phyloP scores from a whole-genome alignment of 2,113 vertebrate species.

The Narcine bancroftii region DNA sequence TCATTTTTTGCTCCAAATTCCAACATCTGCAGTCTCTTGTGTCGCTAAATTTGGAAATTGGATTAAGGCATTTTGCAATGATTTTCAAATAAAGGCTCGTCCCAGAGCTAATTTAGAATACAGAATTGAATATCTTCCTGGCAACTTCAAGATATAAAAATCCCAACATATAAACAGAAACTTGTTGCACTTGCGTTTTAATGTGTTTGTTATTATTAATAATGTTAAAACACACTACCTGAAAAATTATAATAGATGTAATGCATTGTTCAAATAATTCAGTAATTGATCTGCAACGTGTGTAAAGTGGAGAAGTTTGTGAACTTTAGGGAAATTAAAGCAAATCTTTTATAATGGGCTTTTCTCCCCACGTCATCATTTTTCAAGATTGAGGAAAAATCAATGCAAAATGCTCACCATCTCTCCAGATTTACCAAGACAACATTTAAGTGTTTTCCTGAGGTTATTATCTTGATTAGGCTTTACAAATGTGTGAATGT shows the following conservation, averaged over 20 bases:
- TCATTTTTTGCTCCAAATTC: too few relatives aligned
- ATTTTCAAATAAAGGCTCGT: background rate
- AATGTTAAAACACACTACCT: too few relatives aligned
- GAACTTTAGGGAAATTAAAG: background rate
- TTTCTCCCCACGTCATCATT: background rate
- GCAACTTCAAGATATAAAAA: background rate
- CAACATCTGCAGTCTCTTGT: too few relatives aligned
- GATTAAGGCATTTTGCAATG: background rate
- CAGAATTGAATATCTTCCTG: background rate
- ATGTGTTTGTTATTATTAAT: too few relatives aligned
- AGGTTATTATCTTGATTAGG: background rate
- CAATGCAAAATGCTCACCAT: background rate
- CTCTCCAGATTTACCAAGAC: background rate
- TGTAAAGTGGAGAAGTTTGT: too few relatives aligned
- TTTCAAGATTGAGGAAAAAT: background rate
- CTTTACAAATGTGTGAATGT: background rate
- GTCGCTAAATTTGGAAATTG: background rate
- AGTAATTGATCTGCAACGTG: background rate
- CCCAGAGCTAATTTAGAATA: background rate
- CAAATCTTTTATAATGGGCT: background rate
- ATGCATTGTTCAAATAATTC: background rate
- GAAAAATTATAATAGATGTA: too few relatives aligned
- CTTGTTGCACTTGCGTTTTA: background rate
- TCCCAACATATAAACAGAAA: background rate
- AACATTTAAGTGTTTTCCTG: background rate